Conservation (phyloP, 2,888 invertebrate species). For the Polyommatus icarus region DNA sequence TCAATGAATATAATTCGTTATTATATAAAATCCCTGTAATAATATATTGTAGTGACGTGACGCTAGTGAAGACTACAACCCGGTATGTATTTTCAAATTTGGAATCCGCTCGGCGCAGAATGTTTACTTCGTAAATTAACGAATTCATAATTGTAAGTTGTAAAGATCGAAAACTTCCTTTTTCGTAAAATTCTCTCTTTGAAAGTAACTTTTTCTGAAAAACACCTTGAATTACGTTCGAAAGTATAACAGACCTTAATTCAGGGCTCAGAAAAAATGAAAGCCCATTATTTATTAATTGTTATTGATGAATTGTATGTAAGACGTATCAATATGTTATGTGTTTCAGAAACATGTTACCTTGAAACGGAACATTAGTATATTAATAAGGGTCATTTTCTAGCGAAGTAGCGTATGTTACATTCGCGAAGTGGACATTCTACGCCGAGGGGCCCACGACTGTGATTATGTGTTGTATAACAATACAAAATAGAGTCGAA, state of each 20-base stretch:
- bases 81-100: conserved; percentile 46
- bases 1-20: conserved; percentile 71
- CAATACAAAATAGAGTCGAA: conserved; percentile 78
- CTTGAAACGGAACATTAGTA: conserved; percentile 7
- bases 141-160: not conserved
- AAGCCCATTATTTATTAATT: not conserved
- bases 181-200: not conserved
- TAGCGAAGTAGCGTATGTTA: not conserved
- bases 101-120: not conserved
- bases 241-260: not conserved
- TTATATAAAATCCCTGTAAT: conserved; percentile 81
- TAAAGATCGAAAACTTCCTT: not conserved
- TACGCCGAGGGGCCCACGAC: conserved; percentile 36
- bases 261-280: not conserved
- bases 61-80: conserved; percentile 55
- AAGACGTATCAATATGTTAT: not conserved
- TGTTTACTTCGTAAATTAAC: not conserved
- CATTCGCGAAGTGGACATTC: conserved; percentile 17
- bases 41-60: conserved; percentile 77
- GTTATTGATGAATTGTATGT: not conserved
- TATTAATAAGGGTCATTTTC: conserved; percentile 5
- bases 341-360: conserved; percentile 11
- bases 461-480: conserved; percentile 69
- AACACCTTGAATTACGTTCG: not conserved
- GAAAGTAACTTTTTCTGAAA: not conserved